Conservation (phyloP, 2,888 invertebrate species). For the Alitta virens region DNA sequence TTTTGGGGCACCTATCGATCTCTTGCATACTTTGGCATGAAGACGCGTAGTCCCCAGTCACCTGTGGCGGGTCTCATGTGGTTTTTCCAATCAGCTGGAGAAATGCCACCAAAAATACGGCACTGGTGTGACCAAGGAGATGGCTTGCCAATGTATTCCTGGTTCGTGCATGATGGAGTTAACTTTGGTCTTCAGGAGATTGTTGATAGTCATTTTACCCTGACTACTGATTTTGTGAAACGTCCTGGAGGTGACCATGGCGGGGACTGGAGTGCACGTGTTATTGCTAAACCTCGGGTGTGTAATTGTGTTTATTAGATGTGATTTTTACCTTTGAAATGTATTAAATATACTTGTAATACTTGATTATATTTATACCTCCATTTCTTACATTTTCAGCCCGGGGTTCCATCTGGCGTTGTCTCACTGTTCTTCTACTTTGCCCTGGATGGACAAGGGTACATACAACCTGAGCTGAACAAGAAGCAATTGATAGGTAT, state of each 20-base stretch:
- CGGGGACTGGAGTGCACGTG: constrained; percentile 89
- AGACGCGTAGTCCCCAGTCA: constrained; percentile 84
- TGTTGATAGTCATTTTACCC: constrained; percentile 72
- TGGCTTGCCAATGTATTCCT: constrained; percentile 68
- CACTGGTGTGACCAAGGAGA: constrained; percentile 85
- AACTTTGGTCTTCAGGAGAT: constrained; percentile 90
- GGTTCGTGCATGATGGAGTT: constrained; percentile 89
- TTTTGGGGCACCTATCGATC: constrained; percentile 83
- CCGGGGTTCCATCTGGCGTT: constrained; percentile 27
- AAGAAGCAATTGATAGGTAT: neutral
- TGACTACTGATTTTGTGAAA: constrained; percentile 88
- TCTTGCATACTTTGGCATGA: constrained; percentile 62
- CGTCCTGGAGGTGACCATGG: constrained; percentile 75
- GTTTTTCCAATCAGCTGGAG: constrained; percentile 69
- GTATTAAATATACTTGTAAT: neutral
- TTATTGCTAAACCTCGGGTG: constrained; percentile 66
- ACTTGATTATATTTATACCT: neutral
- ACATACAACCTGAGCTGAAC: neutral
- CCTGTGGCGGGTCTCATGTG: constrained; percentile 92
- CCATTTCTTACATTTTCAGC: constrained; percentile 10
- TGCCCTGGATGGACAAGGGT: constrained; percentile 62
- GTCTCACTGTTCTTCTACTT: constrained; percentile 55
- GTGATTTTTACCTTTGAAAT: neutral
- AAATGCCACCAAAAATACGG: constrained; percentile 74
- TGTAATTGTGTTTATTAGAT: constrained; percentile 16